Evolutionary conservation across 2,113 vertebrate genomes (phyloP), one percentile per base, ranked within the genome.

Genomic region (Ivindomyrus marchei): DNA sequence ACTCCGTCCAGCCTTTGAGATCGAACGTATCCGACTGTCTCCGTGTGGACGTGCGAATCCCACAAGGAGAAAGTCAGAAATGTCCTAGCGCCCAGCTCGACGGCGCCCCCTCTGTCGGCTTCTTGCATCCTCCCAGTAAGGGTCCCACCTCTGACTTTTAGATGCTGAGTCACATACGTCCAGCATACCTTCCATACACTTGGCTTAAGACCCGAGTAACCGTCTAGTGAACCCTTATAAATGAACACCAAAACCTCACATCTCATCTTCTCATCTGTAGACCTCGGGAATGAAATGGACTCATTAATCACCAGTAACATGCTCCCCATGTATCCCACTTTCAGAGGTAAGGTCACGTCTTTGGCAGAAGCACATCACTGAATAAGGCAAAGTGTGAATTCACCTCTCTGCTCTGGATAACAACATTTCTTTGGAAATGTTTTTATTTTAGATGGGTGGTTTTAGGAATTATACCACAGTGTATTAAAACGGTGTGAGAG

Each of bases 61-160:
- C 92, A 17, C 42, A 92, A 3, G 31, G 89, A 46, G 17, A 47
- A 21, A 94, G 94, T 91, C 96, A 95, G 94, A 93, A 80, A 92
- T 97, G 96, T 91, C 3, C 1, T 10, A 93, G 77, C 88, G 93
- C 94, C 91, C 93, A 85, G 77, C 49, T 92, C 39, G 13, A 93
- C 89, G 13, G 88, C 0, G 2, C 4, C n/a, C 88, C 95, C 90
- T 90, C 94, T 92, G 94, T 92, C 0, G 95, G 95, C 89, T 92
- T 96, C 85, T 93, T 97, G 91, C 95, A 97, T 91, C 95, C 94
- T 24, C 93, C 94, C 42, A 92, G 96, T 97, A 94, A 94, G 95
- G 86, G 27, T 24, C 13, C 53, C 3, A 1, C 42, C 8, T 42
- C 45, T 45, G 80, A 5, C 15, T 85, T 46, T n/a, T 21, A 46